Base-by-base conservation (phyloP, 2,888 invertebrate species). In the Drosophila sordidula region DNA sequence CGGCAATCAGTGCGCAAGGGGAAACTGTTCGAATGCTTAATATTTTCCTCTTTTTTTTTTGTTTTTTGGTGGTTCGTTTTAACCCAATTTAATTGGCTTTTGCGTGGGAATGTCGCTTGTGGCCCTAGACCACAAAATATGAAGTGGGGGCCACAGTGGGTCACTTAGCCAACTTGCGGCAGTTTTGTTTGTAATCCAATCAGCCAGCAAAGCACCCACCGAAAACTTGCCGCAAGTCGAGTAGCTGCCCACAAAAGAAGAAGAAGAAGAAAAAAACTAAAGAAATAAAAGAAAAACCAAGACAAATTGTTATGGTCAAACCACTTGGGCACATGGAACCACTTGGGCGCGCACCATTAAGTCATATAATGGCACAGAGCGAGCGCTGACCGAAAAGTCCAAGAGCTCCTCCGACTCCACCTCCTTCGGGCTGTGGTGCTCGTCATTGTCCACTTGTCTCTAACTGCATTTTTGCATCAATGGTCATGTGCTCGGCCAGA, bases 381-480 rank as follows among this genome's bases (percentile, higher is more conserved):
- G 57, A 84, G 65, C 74, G 67, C 42, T 63, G 78, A 68, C 75
- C 29, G 29, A 29, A 29, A 29, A 29, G 29, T 9, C 72, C 78
- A 85, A 78, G 16, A 44, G 38, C 56, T 44, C 34, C 59, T 44
- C 38, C 38, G 52, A 4, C 52, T 26, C n/a, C 16, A 29, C 16
- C 67, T 59, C 25, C 25, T 66, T 18, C 29, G 36, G n/a, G 25
- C 8, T 29, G 29, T 29, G 29, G 3, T 39, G 11, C 9, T 36
- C 18, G 45, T 67, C 42, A 69, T 47, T 47, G 51, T 70, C 41
- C 55, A 59, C 55, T 52, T 76, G 66, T 55, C 68, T 49, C 80
- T 83, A 83, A 83, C 83, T 82, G 88, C 80, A 87, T 77, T 82
- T 87, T 82, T 83, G 86, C 88, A 88, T 87, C 86, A 88, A 77